These are phyloP conservation scores for Athalia cordata DNA, from an alignment of 2,888 invertebrate genomes.

Conservation along the genomic window DNA sequence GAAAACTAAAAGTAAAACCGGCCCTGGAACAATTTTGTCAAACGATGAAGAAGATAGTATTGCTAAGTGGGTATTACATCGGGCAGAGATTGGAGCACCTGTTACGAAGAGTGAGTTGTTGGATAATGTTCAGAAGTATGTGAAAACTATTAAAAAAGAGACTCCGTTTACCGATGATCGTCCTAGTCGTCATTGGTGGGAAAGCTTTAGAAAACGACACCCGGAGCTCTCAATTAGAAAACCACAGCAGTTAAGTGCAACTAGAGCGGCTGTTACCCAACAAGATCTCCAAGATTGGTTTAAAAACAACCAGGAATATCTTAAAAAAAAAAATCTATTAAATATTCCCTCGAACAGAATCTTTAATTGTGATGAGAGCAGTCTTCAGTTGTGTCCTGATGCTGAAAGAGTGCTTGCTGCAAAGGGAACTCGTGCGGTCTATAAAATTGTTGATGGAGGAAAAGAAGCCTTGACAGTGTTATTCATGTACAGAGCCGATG, in stretches of 20 bases:
- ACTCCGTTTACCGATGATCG: too few species aligned
- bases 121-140: constrained; percentile 37
- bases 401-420: constrained; percentile 54
- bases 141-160: neutral
- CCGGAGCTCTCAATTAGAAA: too few species aligned
- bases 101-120: constrained; percentile 39
- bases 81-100: constrained; percentile 35
- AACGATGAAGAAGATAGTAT: constrained; percentile 39
- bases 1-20: constrained; percentile 27
- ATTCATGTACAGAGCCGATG: constrained; percentile 50
- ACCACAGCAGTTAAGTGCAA: too few species aligned
- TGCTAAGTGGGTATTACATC: constrained; percentile 31
- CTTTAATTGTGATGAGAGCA: constrained; percentile 59
- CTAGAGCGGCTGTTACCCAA: neutral
- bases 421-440: constrained; percentile 51
- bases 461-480: constrained; percentile 50
- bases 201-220: too few species aligned
- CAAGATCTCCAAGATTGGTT: constrained; percentile 15
- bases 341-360: constrained; percentile 52
- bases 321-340: constrained; percentile 41
- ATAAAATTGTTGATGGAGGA: constrained; percentile 54
- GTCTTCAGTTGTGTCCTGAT: constrained; percentile 55
- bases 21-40: constrained; percentile 39
- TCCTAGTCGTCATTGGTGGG: too few species aligned
- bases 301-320: constrained; percentile 16